phyloP scores from a whole-genome alignment of 1,140 invertebrate genomes.

The Trichoplusia ni region DNA sequence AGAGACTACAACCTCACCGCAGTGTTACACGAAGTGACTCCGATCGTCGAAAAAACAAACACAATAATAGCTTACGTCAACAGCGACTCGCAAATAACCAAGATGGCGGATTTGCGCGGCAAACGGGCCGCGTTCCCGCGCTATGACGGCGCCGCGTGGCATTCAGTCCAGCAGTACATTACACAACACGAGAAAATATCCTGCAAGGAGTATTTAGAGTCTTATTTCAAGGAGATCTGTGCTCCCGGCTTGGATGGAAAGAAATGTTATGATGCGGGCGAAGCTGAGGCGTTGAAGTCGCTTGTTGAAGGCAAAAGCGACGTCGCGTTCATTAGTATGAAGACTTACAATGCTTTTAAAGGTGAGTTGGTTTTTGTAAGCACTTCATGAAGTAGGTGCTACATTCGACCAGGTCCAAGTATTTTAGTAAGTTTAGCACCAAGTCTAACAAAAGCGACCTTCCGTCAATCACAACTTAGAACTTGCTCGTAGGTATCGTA shows the following conservation, averaged over 20 bases:
- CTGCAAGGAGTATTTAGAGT: constrained; percentile 74
- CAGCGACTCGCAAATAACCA: constrained; percentile 82
- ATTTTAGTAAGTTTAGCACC: too few species aligned
- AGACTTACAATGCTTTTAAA: constrained; percentile 85
- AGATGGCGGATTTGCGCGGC: constrained; percentile 84
- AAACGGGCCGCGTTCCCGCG: constrained; percentile 87
- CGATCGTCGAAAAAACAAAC: constrained; percentile 83
- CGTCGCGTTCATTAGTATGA: constrained; percentile 92
- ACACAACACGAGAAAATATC: constrained; percentile 64
- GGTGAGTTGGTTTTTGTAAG: constrained; percentile 59
- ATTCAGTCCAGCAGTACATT: constrained; percentile 84
- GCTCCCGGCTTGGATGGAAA: constrained; percentile 77
- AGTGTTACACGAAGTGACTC: constrained; percentile 85
- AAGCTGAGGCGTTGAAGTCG: constrained; percentile 88
- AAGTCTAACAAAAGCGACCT: too few species aligned
- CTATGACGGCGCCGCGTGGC: constrained; percentile 85
- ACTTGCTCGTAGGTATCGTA: too few species aligned
- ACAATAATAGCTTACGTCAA: constrained; percentile 87
- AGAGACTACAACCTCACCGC: constrained; percentile 84
- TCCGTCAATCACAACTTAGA: too few species aligned
- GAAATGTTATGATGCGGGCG: constrained; percentile 60
- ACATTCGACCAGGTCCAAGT: too few species aligned
- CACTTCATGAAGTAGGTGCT: too few species aligned
- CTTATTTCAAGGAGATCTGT: constrained; percentile 85
- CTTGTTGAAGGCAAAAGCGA: constrained; percentile 90